A percentile compares a stretch with the other conserved stretches of the same genome.
Evolutionary conservation across 2,113 vertebrate species (phyloP).

Genomic region (Labeo catla): DNA sequence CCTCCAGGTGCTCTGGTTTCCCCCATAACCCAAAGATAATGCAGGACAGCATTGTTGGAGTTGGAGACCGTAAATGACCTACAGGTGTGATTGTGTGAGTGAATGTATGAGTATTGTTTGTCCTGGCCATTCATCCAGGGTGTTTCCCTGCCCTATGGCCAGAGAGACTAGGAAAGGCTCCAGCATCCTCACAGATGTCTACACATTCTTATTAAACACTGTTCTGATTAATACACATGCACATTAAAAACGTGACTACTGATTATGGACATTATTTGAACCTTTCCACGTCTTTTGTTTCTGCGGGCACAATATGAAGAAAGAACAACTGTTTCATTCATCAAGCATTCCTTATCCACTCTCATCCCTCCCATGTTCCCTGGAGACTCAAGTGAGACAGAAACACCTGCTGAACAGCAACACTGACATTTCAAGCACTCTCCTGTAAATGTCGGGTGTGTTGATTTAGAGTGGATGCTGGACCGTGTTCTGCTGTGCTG

Average conservation of each 20-base stretch:
- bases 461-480: constrained; percentile 29
- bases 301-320: background rate
- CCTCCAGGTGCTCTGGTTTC: no score
- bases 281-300: constrained; percentile 16
- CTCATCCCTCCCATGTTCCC: background rate
- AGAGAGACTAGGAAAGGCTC: background rate
- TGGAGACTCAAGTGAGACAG: constrained; percentile 6
- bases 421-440: constrained; percentile 48
- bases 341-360: background rate
- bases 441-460: constrained; percentile 36
- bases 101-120: no score
- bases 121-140: background rate
- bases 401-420: constrained; percentile 30
- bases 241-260: background rate
- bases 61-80: background rate
- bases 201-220: background rate
- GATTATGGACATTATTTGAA: background rate
- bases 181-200: background rate
- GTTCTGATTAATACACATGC: background rate
- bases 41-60: no score
- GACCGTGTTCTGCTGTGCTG: background rate
- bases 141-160: background rate
- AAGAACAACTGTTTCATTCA: background rate
- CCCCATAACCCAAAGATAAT: no score
- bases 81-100: background rate